Base-by-base conservation (phyloP, 2,797 vertebrate genomes). In the Steatocranus sp. region DNA sequence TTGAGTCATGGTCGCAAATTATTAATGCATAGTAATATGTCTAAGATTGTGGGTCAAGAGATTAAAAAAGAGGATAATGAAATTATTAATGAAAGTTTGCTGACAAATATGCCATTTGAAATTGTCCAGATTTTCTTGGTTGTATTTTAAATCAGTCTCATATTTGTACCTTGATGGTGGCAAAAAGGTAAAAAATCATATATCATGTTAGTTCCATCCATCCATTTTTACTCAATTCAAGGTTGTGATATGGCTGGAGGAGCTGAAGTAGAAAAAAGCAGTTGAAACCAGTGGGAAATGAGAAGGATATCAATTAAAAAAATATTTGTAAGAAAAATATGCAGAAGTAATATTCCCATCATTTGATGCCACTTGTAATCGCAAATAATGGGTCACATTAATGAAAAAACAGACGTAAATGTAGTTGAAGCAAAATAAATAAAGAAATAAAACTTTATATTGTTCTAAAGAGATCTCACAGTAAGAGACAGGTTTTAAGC, bases 221-320 rank as follows among this genome's bases (percentile, higher is more conserved):
- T 63, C 32, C 58, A 61, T n/a, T 18, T 36, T 63, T 63, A 20
- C 18, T 36, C 32, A 63, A 36, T 63, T 63, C 32, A 63, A 36
- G 18, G 4, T 63, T 36, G 3, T 63, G 58, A 61, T 61, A 5
- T 61, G 30, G 30, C 30, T 61, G 56, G 56, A 34, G 54, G 54
- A 58, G 54, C 54, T 58, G 14, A 46, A 46, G 66, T 11, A 46
- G 23, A 46, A 70, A 11, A 27, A 46, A 43, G 17, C 14, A 43
- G 23, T 11, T 0, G 38, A 70, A 70, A 0, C 23, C 9, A 70
- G 66, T 27, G 38, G 38, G 38, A 27, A 25, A 46, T 70, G 1
- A 70, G 38, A 46, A 27, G 23, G 41, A 30, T 70, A 70, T 70
- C 9, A 46, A 46, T 70, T 46, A 5, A 30, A 70, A 70, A 5